Base-by-base conservation (phyloP, 2,888 invertebrate genomes). In the Thumatha senex region DNA sequence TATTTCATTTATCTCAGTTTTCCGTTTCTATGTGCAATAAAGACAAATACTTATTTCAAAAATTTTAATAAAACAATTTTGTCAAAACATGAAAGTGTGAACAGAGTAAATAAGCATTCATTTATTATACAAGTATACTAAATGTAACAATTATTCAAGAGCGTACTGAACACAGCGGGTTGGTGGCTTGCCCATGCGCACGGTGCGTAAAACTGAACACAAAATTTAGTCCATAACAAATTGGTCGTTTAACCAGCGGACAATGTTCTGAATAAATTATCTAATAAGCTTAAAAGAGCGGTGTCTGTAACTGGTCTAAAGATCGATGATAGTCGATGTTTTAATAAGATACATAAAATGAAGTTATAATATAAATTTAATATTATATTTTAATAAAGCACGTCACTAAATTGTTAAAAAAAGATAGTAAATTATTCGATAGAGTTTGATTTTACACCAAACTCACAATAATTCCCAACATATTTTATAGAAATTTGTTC, bases 141-240 rank as follows among this genome's bases (percentile, higher is more conserved):
- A 14, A 69, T 65, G 62, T 61, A 55, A 65, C 67, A 67, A 69
- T 71, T 74, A 72, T 72, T 67, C 65, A 66, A 64, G 60, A 62
- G 54, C 64, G 62, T 61, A 67, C 64, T 63, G 68, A 40, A 49
- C 66, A 29, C 66, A 67, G 66, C 68, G 56, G 68, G 65, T 48
- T 58, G 53, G 56, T 67, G 51, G 52, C 54, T 24, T 5, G 18
- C 18, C 5, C 18, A 24, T 24, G 18, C 18, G 18, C 54, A 55
- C 67, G 67, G 68, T 69, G 58, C 59, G 76, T 79, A 67, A 74
- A 78, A 76, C 78, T 76, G 82, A 68, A 80, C 75, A 83, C 74
- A 80, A 75, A 82, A 78, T 74, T 79, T 79, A 5, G 78, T 75
- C 79, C 82, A 70, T 82, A 82, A 85, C 85, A 84, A 85, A 86